phyloP scores from a whole-genome alignment of 2,888 invertebrate species.

The Exephanes ischioxanthus region DNA sequence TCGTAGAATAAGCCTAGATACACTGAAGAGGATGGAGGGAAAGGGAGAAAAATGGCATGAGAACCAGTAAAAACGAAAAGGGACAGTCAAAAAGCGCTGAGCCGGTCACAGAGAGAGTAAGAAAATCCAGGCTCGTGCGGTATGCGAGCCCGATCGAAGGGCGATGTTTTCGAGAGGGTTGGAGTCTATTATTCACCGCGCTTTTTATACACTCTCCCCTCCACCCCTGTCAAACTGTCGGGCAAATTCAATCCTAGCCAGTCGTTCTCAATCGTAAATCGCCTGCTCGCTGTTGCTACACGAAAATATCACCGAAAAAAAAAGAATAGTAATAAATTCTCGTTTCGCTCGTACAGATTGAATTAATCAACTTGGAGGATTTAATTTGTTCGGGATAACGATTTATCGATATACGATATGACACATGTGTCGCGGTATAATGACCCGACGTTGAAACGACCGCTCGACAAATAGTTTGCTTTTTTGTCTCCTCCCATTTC shows the following conservation, averaged over 20 bases:
- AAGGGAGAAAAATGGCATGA: conserved; percentile 46
- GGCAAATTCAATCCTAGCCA: conserved; percentile 82
- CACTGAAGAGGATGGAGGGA: conserved; percentile 52
- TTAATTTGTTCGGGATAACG: not conserved
- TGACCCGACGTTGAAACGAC: conserved; percentile 40
- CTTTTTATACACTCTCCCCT: conserved; percentile 80
- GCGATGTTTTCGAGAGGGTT: conserved; percentile 83
- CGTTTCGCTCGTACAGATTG: not conserved
- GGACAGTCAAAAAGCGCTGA: conserved; percentile 48
- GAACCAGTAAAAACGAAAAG: conserved; percentile 57
- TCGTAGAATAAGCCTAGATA: conserved; percentile 71
- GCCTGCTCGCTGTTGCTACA: conserved; percentile 39
- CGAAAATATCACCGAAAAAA: conserved; percentile 1
- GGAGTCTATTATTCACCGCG: conserved; percentile 83
- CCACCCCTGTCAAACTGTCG: conserved; percentile 82
- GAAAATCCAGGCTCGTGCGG: conserved; percentile 72
- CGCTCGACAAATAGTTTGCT: conserved; percentile 33
- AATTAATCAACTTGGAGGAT: conserved; percentile 28
- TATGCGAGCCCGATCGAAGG: conserved; percentile 77
- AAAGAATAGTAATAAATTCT: not conserved
- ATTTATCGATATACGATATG: no score
- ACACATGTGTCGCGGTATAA: not conserved
- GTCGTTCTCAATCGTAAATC: conserved; percentile 80
- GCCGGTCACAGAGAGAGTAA: conserved; percentile 38
- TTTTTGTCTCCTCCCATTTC: conserved; percentile 19